phyloP scores from a whole-genome alignment of 2,888 invertebrate species.

The Pollenia angustigena region DNA sequence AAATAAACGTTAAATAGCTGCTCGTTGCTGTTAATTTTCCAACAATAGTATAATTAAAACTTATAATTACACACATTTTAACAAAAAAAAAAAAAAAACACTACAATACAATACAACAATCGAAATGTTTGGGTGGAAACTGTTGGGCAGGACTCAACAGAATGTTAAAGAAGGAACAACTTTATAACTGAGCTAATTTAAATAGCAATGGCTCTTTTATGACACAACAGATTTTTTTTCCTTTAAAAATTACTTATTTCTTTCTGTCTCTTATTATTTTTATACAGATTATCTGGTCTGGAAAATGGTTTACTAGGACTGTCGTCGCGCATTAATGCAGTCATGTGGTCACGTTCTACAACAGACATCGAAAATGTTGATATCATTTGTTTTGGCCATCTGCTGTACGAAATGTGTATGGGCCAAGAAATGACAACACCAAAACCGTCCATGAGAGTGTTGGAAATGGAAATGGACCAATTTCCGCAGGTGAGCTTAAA shows the following conservation, averaged over 20 bases:
- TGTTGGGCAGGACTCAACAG: neutral
- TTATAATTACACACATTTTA: constrained; percentile 18
- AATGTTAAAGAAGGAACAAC: constrained; percentile 4
- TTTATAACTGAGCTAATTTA: constrained; percentile 48
- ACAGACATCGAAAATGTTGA: constrained; percentile 86
- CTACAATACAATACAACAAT: constrained; percentile 7
- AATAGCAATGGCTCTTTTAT: neutral
- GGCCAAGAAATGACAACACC: constrained; percentile 92
- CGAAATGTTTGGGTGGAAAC: neutral
- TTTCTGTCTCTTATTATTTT: neutral
- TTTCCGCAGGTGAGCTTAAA: constrained; percentile 88
- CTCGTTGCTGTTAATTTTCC: constrained; percentile 39
- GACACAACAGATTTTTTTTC: constrained; percentile 5
- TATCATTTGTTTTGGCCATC: constrained; percentile 91
- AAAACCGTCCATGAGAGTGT: constrained; percentile 89
- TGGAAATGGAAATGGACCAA: constrained; percentile 88
- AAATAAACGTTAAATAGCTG: constrained; percentile 14
- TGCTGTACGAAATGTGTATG: constrained; percentile 96
- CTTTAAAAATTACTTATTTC: constrained; percentile 3
- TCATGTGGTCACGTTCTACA: constrained; percentile 85
- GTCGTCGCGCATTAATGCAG: constrained; percentile 85
- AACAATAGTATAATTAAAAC: constrained; percentile 64
- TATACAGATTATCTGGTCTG: constrained; percentile 90
- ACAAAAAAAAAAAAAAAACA: constrained; percentile 4
- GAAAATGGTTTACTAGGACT: constrained; percentile 94